These are phyloP conservation scores for Masticophis lateralis DNA, from an alignment of 2,797 vertebrate species.

Conservation along the genomic window DNA sequence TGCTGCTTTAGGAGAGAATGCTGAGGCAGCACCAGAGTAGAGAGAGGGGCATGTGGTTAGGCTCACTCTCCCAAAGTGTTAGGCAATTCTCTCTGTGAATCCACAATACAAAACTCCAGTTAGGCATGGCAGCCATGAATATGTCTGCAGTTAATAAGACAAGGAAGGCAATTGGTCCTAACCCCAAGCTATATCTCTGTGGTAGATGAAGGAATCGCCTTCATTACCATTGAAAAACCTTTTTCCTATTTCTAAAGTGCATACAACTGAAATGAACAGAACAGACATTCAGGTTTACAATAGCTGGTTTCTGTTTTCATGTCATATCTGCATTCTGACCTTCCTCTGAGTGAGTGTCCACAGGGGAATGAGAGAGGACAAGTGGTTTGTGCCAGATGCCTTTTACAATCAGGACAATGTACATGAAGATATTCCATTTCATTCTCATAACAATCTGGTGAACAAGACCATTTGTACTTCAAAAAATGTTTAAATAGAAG, in stretches of 20 bases:
- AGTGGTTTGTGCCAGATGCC: neutral
- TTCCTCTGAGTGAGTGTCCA: neutral
- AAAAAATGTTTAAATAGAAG: neutral
- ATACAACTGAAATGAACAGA: neutral
- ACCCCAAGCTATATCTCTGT: neutral
- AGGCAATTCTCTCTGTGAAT: neutral
- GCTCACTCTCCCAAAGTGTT: neutral
- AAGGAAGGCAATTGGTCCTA: neutral
- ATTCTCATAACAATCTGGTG: neutral
- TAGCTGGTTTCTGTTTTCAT: neutral
- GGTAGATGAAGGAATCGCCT: neutral
- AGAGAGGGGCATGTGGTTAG: neutral
- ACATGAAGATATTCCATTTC: neutral
- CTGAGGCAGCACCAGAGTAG: conserved; percentile 10
- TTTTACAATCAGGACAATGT: neutral
- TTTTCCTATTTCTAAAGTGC: neutral
- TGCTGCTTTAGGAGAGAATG: conserved; percentile 24
- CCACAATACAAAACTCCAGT: neutral
- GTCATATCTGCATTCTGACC: neutral
- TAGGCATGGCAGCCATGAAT: neutral
- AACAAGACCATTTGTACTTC: neutral
- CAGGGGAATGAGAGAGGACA: neutral
- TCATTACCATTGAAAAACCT: neutral
- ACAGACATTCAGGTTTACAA: neutral
- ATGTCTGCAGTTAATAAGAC: neutral